phyloP scores from a whole-genome alignment of 2,888 invertebrate genomes.

The Eupelmus urozonus region DNA sequence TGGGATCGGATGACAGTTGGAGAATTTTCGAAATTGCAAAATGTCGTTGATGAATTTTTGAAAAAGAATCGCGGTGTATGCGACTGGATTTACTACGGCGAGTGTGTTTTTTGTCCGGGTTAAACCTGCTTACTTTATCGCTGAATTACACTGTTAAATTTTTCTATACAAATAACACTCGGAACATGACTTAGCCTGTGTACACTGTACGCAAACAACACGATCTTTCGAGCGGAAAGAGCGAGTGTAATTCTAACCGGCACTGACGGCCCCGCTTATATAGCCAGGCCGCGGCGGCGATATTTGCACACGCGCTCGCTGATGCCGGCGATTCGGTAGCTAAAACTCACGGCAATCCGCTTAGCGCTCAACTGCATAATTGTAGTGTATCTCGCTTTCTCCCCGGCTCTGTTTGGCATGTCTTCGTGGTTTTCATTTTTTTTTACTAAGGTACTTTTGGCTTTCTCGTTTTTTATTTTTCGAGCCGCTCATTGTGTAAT shows the following conservation, averaged over 20 bases:
- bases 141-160: no score
- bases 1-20: not conserved
- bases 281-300: constrained; percentile 40
- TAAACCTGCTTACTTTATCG: no score
- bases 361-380: not conserved
- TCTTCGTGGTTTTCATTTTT: no score
- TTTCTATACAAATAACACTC: no score
- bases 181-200: not conserved
- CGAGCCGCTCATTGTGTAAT: no score
- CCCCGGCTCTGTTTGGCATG: no score
- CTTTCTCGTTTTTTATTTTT: no score
- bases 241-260: constrained; percentile 21
- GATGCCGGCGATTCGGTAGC: constrained; percentile 31
- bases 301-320: constrained; percentile 36
- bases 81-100: no score
- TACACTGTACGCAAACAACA: not conserved
- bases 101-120: no score
- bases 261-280: constrained; percentile 42
- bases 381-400: no score
- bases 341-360: not conserved
- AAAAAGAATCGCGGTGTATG: not conserved
- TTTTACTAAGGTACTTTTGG: no score
- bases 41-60: not conserved
- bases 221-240: constrained; percentile 29
- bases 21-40: not conserved